Conservation (phyloP, 2,888 invertebrate genomes). For the Pachydiplax longipennis region DNA sequence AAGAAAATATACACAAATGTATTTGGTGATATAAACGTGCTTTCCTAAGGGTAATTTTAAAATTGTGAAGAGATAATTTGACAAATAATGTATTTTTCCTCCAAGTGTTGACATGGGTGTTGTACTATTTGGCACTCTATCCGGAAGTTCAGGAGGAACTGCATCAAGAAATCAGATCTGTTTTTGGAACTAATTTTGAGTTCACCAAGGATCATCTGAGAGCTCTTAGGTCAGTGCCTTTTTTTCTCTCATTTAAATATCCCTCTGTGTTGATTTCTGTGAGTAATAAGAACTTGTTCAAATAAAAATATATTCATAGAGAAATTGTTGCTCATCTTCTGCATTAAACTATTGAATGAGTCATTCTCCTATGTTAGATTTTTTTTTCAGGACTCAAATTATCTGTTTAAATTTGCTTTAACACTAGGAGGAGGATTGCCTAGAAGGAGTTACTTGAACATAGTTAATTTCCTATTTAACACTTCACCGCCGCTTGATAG, state of each 20-base stretch:
- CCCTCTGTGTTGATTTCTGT: too few species aligned
- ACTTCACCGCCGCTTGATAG: too few species aligned
- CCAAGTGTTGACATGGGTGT: conserved; percentile 46
- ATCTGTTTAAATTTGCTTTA: too few species aligned
- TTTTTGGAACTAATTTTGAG: conserved; percentile 30
- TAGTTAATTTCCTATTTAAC: too few species aligned
- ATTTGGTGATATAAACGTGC: too few species aligned
- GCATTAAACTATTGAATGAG: not conserved
- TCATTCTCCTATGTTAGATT: not conserved
- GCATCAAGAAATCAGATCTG: conserved; percentile 44
- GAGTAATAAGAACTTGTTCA: not conserved
- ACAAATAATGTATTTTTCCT: not conserved
- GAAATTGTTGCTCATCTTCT: not conserved
- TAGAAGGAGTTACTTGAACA: too few species aligned
- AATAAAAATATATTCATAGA: not conserved
- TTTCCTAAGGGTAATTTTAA: too few species aligned
- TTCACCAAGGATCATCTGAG: conserved; percentile 9
- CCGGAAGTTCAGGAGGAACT: conserved; percentile 47
- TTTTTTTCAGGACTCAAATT: too few species aligned
- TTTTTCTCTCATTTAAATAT: not conserved
- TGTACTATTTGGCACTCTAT: conserved; percentile 46
- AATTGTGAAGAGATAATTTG: too few species aligned
- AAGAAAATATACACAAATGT: too few species aligned
- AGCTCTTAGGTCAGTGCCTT: conserved; percentile 2
- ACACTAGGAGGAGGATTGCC: too few species aligned